Evolutionary conservation across 2,797 vertebrate genomes (phyloP).

Genomic region (Sylvia borin): DNA sequence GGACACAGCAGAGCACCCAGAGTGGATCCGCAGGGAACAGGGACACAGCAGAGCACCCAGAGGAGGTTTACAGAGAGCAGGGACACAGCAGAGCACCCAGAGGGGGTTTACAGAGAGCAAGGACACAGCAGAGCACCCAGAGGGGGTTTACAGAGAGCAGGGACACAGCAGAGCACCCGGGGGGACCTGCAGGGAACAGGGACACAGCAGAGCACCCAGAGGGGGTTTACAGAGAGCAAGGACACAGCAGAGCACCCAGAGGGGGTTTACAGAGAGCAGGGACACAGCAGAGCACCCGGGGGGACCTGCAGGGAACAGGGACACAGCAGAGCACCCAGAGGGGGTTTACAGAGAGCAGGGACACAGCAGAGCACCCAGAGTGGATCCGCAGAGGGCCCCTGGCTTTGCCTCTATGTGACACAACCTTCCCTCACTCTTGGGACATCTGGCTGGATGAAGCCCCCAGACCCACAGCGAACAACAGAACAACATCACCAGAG

Average conservation of each 20-base stretch:
- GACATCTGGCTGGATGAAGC: neutral
- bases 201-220: neutral
- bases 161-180: neutral
- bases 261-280: fast-evolving
- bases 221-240: fast-evolving
- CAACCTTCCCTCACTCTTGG: too few relatives aligned
- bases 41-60: neutral
- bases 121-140: neutral
- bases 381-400: neutral
- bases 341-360: too few relatives aligned
- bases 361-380: neutral
- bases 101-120: too few relatives aligned
- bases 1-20: neutral
- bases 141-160: fast-evolving
- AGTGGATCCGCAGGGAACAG: neutral
- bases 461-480: neutral
- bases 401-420: neutral
- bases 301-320: neutral
- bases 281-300: neutral
- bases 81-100: neutral
- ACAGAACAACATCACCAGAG: neutral
- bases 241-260: neutral
- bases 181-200: fast-evolving
- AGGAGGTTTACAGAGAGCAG: too few relatives aligned
- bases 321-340: neutral